Conservation (phyloP, 2,888 invertebrate species). For the Elysia crispata region DNA sequence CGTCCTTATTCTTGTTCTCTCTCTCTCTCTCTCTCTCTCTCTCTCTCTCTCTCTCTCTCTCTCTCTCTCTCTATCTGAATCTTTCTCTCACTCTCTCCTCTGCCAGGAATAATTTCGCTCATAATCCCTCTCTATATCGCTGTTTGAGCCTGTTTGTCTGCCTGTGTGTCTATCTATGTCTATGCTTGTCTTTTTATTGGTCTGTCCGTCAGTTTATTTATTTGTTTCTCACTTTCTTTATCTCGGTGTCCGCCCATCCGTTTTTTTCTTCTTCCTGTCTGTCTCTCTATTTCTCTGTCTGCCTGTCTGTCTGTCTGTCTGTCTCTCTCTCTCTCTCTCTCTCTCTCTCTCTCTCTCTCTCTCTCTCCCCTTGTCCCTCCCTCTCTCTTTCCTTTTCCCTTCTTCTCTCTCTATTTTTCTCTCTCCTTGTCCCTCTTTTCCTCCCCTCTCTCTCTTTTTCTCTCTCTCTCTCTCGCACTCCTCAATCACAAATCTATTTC, state of each 20-base stretch:
- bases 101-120: too few species aligned
- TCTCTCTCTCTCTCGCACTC: not conserved
- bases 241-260: not conserved
- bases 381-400: conserved; percentile 6
- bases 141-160: not conserved
- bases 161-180: conserved; percentile 13
- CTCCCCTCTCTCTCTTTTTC: conserved; percentile 18
- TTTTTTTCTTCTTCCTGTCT: not conserved
- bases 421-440: not conserved
- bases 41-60: too few species aligned
- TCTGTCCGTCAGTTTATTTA: conserved; percentile 15
- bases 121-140: too few species aligned
- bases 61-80: too few species aligned
- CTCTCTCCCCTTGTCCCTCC: not conserved
- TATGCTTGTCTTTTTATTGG: not conserved
- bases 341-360: not conserved
- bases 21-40: too few species aligned
- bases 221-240: not conserved
- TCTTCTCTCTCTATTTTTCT: too few species aligned
- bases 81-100: too few species aligned
- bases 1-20: too few species aligned
- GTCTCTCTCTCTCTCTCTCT: conserved; percentile 9
- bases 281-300: too few species aligned
- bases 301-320: too few species aligned
- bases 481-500: too few species aligned